Conservation (phyloP, 2,113 vertebrate genomes). For the Larimichthys polyactis region DNA sequence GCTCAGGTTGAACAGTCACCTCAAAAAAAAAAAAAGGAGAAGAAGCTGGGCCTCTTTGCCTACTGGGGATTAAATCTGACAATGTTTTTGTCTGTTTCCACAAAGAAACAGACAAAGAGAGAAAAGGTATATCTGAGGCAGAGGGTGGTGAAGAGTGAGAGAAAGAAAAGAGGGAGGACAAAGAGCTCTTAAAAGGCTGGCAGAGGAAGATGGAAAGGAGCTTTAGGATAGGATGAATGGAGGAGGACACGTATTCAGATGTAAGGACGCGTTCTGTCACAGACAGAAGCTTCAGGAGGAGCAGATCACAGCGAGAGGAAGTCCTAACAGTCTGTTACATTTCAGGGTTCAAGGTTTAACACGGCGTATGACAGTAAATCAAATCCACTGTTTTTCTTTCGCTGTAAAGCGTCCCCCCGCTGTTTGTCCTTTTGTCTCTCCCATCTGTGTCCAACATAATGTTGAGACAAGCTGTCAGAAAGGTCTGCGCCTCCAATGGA, state of each 20-base stretch:
- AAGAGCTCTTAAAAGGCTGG: background rate
- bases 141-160: background rate
- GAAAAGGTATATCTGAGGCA: background rate
- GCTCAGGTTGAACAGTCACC: background rate
- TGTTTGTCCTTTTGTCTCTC: conserved; percentile 47
- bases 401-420: conserved; percentile 19
- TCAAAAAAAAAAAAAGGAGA: too few relatives aligned
- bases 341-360: conserved; percentile 11
- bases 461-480: conserved; percentile 62
- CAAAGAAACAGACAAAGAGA: background rate
- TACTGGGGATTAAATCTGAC: background rate
- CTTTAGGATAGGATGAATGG: background rate
- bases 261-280: background rate
- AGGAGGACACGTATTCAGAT: background rate
- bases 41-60: background rate
- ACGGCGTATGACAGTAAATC: conserved; percentile 39
- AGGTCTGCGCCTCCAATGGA: conserved; percentile 49
- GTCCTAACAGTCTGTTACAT: conserved; percentile 22
- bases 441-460: conserved; percentile 56
- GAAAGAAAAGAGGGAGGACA: background rate
- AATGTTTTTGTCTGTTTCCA: background rate
- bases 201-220: background rate
- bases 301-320: background rate
- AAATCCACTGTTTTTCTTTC: conserved; percentile 33
- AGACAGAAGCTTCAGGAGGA: background rate